phyloP scores from a whole-genome alignment of 2,888 invertebrate genomes.

The Yponomeuta malinellus region DNA sequence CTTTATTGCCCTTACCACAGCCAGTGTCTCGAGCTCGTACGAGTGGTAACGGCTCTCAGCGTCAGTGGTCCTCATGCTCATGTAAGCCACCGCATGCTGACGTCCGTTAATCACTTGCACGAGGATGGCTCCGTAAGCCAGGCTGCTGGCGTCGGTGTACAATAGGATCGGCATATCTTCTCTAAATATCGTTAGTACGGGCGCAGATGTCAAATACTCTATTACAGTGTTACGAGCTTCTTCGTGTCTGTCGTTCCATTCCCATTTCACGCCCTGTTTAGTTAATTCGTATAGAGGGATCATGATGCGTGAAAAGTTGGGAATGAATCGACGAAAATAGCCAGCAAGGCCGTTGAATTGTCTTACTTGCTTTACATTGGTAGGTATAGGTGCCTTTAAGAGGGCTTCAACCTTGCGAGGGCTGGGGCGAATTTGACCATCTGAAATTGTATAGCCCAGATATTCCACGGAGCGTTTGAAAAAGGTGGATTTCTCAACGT shows the following conservation, averaged over 20 bases:
- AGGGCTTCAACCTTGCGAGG: slow-evolving; percentile 19
- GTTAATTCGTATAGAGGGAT: slow-evolving; percentile 25
- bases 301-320: not conserved
- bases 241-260: slow-evolving; percentile 27
- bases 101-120: slow-evolving; percentile 16
- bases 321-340: slow-evolving; percentile 16
- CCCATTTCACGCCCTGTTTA: slow-evolving; percentile 22
- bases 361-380: slow-evolving; percentile 12
- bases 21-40: slow-evolving; percentile 20
- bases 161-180: slow-evolving; percentile 20
- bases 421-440: slow-evolving; percentile 19
- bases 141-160: slow-evolving; percentile 27
- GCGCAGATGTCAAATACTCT: slow-evolving; percentile 19
- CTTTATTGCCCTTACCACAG: slow-evolving; percentile 18
- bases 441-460: slow-evolving; percentile 19
- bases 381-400: slow-evolving; percentile 18
- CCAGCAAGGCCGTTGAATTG: slow-evolving; percentile 16
- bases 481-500: slow-evolving; percentile 18
- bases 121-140: slow-evolving; percentile 26
- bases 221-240: slow-evolving; percentile 22
- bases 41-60: slow-evolving; percentile 18
- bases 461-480: slow-evolving; percentile 19
- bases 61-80: slow-evolving; percentile 11
- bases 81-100: not conserved
- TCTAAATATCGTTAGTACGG: slow-evolving; percentile 23